These are phyloP conservation scores for Nibea albiflora DNA, from an alignment of 2,113 vertebrate genomes.

Conservation along the genomic window DNA sequence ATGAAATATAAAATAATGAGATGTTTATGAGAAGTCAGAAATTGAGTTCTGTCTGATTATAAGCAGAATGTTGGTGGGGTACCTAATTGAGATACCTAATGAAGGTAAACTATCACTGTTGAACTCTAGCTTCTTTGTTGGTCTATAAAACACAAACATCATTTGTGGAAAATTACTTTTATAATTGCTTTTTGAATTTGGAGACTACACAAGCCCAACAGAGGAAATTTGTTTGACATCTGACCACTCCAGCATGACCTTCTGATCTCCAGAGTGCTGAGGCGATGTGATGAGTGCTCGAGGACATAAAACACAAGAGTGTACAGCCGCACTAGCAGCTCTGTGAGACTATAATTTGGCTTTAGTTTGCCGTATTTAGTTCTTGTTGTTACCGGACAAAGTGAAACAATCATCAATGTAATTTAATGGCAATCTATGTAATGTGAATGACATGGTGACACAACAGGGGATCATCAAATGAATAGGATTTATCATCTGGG, in stretches of 20 bases:
- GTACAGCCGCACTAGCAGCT: background rate
- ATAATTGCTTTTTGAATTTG: slow-evolving; percentile 28
- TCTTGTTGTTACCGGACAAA: background rate
- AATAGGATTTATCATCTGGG: background rate
- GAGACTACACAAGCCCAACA: background rate
- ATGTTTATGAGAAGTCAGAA: background rate
- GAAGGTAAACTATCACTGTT: slow-evolving; percentile 18
- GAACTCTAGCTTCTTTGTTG: background rate
- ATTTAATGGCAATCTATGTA: too few relatives aligned
- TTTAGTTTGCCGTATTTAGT: too few relatives aligned
- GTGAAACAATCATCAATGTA: background rate
- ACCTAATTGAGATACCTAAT: slow-evolving; percentile 7
- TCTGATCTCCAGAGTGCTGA: slow-evolving; percentile 16
- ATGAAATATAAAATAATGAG: background rate
- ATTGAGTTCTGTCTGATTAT: background rate
- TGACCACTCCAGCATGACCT: background rate
- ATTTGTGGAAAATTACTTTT: slow-evolving; percentile 29
- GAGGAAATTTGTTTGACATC: slow-evolving; percentile 16
- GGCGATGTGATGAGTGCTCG: background rate
- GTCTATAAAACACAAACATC: background rate
- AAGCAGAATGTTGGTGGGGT: background rate
- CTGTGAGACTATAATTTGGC: background rate
- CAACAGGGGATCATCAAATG: too few relatives aligned
- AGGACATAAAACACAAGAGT: background rate
- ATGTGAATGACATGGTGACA: background rate